These are phyloP conservation scores for Eugnorisma glareosa DNA, from an alignment of 2,888 invertebrate genomes.

Conservation along the genomic window DNA sequence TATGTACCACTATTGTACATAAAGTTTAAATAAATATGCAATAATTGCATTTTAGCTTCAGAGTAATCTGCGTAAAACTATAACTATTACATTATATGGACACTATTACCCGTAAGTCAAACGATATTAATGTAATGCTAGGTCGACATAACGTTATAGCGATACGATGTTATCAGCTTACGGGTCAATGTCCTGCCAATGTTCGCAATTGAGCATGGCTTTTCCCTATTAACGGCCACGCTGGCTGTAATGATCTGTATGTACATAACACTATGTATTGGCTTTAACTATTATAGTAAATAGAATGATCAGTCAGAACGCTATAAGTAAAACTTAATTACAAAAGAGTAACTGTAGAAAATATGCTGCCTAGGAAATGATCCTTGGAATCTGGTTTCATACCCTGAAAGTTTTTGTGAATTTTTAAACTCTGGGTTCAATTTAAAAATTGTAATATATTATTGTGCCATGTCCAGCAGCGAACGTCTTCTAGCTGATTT, in stretches of 20 bases:
- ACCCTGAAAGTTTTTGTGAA: background rate
- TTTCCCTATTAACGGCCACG: background rate
- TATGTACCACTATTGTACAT: no score
- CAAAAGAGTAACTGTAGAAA: background rate
- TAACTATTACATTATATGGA: background rate
- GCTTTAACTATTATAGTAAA: background rate
- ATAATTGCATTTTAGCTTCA: background rate
- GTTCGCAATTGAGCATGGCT: background rate
- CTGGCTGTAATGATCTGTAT: slow-evolving; percentile 17
- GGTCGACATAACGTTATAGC: background rate
- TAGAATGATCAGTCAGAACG: background rate
- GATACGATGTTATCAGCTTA: slow-evolving; percentile 14
- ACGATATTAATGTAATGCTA: slow-evolving; percentile 28
- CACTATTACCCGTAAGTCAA: slow-evolving; percentile 1
- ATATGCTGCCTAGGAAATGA: background rate
- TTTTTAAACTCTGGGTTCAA: no score
- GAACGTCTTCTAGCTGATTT: background rate
- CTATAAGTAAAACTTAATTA: background rate
- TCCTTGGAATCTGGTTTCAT: background rate
- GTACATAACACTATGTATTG: background rate
- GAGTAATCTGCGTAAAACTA: background rate
- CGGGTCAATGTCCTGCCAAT: slow-evolving; percentile 24
- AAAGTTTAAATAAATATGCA: no score
- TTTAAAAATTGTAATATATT: background rate
- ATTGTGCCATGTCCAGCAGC: background rate